Conservation (phyloP, 2,113 vertebrate genomes). For the Corvus hawaiiensis region DNA sequence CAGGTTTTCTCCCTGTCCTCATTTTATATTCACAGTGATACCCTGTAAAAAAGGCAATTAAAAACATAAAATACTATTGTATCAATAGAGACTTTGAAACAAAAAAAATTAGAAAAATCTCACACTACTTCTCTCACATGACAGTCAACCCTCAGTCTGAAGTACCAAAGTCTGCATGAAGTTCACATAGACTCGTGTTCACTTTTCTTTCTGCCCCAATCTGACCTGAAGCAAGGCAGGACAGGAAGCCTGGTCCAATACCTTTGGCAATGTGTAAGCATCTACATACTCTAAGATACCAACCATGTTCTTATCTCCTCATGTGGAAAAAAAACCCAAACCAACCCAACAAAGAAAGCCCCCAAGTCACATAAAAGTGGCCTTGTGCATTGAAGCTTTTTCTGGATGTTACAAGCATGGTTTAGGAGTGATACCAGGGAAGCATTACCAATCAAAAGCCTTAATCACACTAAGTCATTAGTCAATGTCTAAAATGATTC, state of each 20-base stretch:
- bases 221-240: not conserved
- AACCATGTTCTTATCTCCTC: not conserved
- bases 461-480: not conserved
- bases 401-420: not conserved
- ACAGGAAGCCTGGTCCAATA: not conserved
- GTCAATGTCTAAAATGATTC: not conserved
- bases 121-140: not conserved
- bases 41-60: conserved; percentile 69
- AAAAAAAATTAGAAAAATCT: not conserved
- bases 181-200: not conserved
- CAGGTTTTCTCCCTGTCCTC: conserved; percentile 89
- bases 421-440: not conserved
- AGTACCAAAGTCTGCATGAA: not conserved
- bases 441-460: not conserved
- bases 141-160: not conserved
- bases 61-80: not conserved
- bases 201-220: not conserved
- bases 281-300: not conserved
- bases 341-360: not conserved
- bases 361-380: not conserved
- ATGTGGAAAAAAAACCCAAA: not conserved
- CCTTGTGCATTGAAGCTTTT: not conserved
- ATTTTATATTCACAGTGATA: conserved; percentile 95
- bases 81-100: not conserved
- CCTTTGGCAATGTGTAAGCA: not conserved